These are phyloP conservation scores for Vanessa cardui DNA, from an alignment of 2,888 invertebrate species.

Conservation along the genomic window DNA sequence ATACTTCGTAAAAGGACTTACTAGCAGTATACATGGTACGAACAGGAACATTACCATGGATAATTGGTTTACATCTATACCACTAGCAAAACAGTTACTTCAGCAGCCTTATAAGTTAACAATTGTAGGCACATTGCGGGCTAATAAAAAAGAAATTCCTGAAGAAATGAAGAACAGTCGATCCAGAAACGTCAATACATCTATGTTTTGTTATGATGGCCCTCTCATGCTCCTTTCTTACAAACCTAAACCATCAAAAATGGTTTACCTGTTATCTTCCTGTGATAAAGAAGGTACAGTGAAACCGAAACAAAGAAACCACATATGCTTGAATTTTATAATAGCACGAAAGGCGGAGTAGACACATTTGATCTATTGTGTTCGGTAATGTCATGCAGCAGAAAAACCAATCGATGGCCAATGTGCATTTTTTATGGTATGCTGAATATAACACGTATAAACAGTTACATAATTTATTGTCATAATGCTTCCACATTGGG, in stretches of 20 bases:
- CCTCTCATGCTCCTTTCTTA: constrained; percentile 48
- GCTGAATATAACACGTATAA: too few relatives aligned
- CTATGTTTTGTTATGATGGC: constrained; percentile 47
- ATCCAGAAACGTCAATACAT: constrained; percentile 43
- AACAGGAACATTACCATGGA: constrained; percentile 42
- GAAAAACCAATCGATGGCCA: constrained; percentile 1
- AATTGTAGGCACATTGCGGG: constrained; percentile 47
- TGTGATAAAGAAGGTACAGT: too few relatives aligned
- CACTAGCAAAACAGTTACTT: constrained; percentile 36
- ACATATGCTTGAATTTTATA: too few relatives aligned
- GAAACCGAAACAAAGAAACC: too few relatives aligned
- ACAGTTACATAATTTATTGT: too few relatives aligned
- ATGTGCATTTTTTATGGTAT: background rate
- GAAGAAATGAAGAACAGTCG: constrained; percentile 42
- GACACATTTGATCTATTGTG: background rate
- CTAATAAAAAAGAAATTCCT: constrained; percentile 53
- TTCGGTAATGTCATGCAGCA: constrained; percentile 4
- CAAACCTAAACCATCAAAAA: constrained; percentile 45
- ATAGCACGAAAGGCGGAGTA: background rate
- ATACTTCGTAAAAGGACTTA: constrained; percentile 41
- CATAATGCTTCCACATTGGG: too few relatives aligned
- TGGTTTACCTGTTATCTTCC: constrained; percentile 39
- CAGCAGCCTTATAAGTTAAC: constrained; percentile 48
- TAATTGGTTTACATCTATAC: background rate
- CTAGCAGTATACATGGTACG: constrained; percentile 11